Conservation (phyloP, 2,113 vertebrate species). For the Nansenia antarctica region DNA sequence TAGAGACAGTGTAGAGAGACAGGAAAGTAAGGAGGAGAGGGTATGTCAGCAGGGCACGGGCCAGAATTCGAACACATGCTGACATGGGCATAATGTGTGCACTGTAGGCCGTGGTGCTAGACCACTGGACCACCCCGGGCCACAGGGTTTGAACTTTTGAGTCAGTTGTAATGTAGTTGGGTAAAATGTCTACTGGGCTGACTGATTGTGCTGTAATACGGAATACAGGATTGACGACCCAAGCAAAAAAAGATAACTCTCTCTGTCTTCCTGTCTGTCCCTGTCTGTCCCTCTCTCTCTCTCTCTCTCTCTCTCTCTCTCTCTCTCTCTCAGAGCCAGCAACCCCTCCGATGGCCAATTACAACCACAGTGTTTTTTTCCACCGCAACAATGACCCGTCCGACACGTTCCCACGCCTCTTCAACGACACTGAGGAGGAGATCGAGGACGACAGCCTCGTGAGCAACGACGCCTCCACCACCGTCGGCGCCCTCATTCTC, state of each 20-base stretch:
- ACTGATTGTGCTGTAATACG: not conserved
- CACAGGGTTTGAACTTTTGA: too few relatives aligned
- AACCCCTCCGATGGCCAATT: not conserved
- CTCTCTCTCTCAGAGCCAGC: not conserved
- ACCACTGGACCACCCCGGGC: too few relatives aligned
- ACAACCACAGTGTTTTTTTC: not conserved
- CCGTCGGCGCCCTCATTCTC: slow-evolving; percentile 77
- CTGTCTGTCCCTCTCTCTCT: not conserved
- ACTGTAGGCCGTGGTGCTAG: too few relatives aligned
- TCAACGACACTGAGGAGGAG: not conserved
- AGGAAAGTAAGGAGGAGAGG: too few relatives aligned
- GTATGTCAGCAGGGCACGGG: too few relatives aligned
- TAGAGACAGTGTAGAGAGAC: too few relatives aligned
- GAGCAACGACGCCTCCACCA: slow-evolving; percentile 49
- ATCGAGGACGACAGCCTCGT: slow-evolving; percentile 1
- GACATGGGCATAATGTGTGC: too few relatives aligned
- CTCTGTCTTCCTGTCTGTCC: not conserved
- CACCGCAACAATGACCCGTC: not conserved
- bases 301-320: not conserved
- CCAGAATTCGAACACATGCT: too few relatives aligned
- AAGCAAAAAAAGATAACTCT: too few relatives aligned
- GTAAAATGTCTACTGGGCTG: not conserved
- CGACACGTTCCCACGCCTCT: not conserved
- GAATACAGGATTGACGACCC: not conserved
- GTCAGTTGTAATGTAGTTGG: too few relatives aligned